These are phyloP conservation scores for Propithecus coquereli DNA, from an alignment of 2,113 vertebrate genomes.

Conservation along the genomic window DNA sequence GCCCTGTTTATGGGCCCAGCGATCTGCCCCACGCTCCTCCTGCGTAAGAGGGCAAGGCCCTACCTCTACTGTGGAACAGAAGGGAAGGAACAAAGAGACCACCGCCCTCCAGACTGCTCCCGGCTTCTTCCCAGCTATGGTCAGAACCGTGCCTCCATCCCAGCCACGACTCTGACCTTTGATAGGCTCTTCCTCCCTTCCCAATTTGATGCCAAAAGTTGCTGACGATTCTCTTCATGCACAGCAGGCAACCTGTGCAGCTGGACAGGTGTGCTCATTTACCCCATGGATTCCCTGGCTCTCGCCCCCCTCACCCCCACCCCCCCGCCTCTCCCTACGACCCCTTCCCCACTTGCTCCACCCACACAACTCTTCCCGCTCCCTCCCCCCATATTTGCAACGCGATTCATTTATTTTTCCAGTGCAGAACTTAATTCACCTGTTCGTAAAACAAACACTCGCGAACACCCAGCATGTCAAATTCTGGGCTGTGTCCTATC, in stretches of 20 bases:
- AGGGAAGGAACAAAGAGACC: neutral
- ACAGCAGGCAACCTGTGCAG: neutral
- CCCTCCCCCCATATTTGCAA: neutral
- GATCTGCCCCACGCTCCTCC: neutral
- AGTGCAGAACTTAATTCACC: neutral
- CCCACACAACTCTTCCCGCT: accelerated
- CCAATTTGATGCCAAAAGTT: neutral
- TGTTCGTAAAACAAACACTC: neutral
- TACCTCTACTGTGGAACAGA: neutral
- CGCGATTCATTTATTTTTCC: neutral
- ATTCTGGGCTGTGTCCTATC: neutral
- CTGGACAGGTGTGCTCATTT: neutral
- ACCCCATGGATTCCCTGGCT: neutral
- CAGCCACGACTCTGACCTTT: neutral
- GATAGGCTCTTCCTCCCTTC: neutral
- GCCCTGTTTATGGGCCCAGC: too few species aligned
- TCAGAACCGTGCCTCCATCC: neutral
- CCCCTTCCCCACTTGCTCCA: too few species aligned
- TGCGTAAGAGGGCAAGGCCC: neutral
- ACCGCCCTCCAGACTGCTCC: neutral
- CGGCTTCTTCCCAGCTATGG: neutral
- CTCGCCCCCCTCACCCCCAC: neutral
- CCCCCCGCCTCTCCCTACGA: neutral
- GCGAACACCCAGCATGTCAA: neutral
- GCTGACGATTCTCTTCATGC: neutral